Base-by-base conservation (phyloP, 2,113 vertebrate species). In the Hippocampus zosterae region DNA sequence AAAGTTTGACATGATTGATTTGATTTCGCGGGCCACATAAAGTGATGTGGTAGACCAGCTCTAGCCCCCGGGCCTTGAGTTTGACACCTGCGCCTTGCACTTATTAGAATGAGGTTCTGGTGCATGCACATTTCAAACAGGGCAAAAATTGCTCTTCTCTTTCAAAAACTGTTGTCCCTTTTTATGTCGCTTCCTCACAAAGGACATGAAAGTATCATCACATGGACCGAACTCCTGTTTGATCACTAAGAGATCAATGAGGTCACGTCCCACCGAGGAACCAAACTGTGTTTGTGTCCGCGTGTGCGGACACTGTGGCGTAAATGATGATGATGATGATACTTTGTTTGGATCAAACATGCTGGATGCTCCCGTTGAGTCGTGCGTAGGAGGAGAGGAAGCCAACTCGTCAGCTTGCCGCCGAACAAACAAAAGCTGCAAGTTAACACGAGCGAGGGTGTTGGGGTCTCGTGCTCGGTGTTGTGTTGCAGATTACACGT, bases 401-500 rank as follows among this genome's bases (percentile, higher is more conserved):
- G 71, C 62, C 52, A 21, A 72, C 70, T 25, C 50, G 67, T 37
- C 15, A 71, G 57, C 6, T 15, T 18, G 40, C 63, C 23, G 7
- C 62, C 1, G 61, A 16, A 42, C 40, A 13, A 65, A 40, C 10
- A 52, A 18, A 50, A 70, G 74, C 77, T 42, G 68, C 68, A 68
- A 81, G 81, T 73, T 81, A 85, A 76, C 82, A 83, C 0, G 18
- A 70, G 75, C 3, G 52, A 70, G 69, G 75, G 65, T 44, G 25
- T 40, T 65, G 76, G 52, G 82, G 46, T 72, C 69, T 60, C 65
- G 23, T 68, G 73, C 75, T 76, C 72, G 33, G 68, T 72, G 79
- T 87, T 74, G 68, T 57, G 33, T 50, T 68, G 73, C 79, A 61
- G 53, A 21, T 40, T 60, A 60, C 57, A 33, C 57, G 44, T 55